Evolutionary conservation across 2,113 vertebrate genomes (phyloP), one percentile per base, ranked within the genome.

Genomic region (Anseranas semipalmata): DNA sequence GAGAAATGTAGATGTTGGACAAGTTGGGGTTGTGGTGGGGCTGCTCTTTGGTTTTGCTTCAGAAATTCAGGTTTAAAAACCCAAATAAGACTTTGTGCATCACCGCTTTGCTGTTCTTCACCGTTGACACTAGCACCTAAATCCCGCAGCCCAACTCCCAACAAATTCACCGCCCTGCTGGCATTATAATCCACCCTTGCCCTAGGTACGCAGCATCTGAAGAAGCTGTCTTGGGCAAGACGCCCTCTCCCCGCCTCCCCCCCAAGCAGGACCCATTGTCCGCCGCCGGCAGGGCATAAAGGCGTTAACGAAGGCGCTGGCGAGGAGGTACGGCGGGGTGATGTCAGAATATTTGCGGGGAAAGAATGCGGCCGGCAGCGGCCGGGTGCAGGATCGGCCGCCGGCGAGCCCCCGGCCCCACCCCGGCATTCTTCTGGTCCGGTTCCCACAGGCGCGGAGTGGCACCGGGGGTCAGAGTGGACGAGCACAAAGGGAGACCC

Each of bases 381-480:
- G 96, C 95, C 97, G 90, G 93, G 96, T 33, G 77, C 84, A 50
- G 94, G 96, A 89, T 68, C 96, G 94, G 96, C 91, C 96, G 93
- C 90, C 94, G 95, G 94, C 70, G 93, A 63, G 94, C 92, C 83
- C 94, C 94, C 89, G 19, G 90, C 97, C 97, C 98, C 97, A 85
- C 97, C 97, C 96, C 93, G 90, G 74, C 96, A 97, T 98, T 98
- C 98, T 97, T 97, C 98, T 96, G 96, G 97, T 96, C 97, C 92
- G 65, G 97, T 98, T 98, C 98, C 98, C 98, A 98, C 98, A 97
- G 97, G 97, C 97, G 63, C 85, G 92, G 95, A 96, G 97, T 98
- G 97, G 98, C 97, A 86, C 92, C 35, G 97, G 97, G 97, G 98
- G 98, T 98, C 98, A 98, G 97, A 97, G 97, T 95, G 96, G 97